Evolutionary conservation across 1,140 invertebrate species (phyloP).

Genomic region (Xylocopa sonorina): DNA sequence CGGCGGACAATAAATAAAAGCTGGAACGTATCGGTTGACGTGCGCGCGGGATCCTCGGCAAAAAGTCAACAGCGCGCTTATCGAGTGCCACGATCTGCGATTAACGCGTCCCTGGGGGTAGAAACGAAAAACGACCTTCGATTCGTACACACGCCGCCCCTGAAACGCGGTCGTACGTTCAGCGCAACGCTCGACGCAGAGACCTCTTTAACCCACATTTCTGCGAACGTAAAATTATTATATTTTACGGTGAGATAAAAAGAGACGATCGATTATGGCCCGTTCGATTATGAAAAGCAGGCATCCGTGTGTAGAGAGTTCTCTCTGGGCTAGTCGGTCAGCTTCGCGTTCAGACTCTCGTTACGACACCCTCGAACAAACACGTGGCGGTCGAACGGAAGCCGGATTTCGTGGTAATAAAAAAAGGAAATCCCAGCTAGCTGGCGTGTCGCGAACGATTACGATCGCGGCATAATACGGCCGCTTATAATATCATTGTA

Average conservation of each 20-base stretch:
- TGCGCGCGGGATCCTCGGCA: background rate
- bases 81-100: background rate
- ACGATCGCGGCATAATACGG: slow-evolving; percentile 28
- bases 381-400: background rate
- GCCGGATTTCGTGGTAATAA: background rate
- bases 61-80: slow-evolving; percentile 14
- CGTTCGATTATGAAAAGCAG: too few relatives aligned
- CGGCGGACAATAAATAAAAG: slow-evolving; percentile 17
- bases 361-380: slow-evolving; percentile 4
- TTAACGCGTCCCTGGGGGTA: background rate
- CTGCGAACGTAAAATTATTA: too few relatives aligned
- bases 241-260: too few relatives aligned
- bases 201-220: too few relatives aligned
- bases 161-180: background rate
- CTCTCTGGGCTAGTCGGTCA: background rate
- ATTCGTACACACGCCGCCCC: background rate
- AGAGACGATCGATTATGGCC: too few relatives aligned
- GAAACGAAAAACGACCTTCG: background rate
- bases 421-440: background rate
- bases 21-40: too few relatives aligned
- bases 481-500: slow-evolving; percentile 34
- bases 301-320: too few relatives aligned
- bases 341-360: background rate
- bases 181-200: background rate
- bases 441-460: slow-evolving; percentile 20